Percentiles rank a stretch among this genome's conserved stretches.
Conservation (phyloP, 2,113 vertebrate species). For the Brachyistius frenatus region DNA sequence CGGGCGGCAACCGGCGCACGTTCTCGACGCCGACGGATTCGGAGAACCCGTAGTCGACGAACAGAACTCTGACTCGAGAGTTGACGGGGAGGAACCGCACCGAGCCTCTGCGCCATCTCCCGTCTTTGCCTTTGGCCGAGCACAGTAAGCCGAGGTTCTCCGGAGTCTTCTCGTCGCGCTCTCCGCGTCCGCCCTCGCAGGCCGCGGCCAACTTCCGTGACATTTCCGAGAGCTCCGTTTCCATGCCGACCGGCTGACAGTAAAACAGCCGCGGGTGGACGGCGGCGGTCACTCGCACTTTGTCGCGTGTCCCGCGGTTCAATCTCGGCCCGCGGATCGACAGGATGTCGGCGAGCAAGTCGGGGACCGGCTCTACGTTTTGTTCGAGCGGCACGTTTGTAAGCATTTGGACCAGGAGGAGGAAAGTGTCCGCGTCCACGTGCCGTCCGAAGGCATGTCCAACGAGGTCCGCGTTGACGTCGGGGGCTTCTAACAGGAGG, state of each 20-base stretch:
- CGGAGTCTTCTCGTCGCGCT: conserved; percentile 44
- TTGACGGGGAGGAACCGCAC: conserved; percentile 87
- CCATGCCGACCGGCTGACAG: conserved; percentile 86
- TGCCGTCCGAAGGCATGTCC: conserved; percentile 86
- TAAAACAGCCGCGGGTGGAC: conserved; percentile 87
- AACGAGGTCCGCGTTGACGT: conserved; percentile 85
- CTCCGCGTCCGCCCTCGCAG: conserved; percentile 78
- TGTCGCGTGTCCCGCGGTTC: conserved; percentile 80
- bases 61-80: conserved; percentile 86
- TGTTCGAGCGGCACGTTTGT: conserved; percentile 79
- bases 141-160: conserved; percentile 90
- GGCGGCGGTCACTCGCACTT: conserved; percentile 87
- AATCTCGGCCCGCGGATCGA: conserved; percentile 81
- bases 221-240: conserved; percentile 84
- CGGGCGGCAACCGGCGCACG: conserved; percentile 84
- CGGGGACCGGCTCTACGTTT: conserved; percentile 64
- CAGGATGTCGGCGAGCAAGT: conserved; percentile 80
- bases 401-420: conserved; percentile 87
- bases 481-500: conserved; percentile 88
- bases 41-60: conserved; percentile 91
- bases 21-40: conserved; percentile 85
- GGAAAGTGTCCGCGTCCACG: conserved; percentile 89
- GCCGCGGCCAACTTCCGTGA: conserved; percentile 80
- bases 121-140: conserved; percentile 88
- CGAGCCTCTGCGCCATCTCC: conserved; percentile 91